Percentiles rank a stretch among this genome's conserved stretches.
phyloP scores from a whole-genome alignment of 2,797 vertebrate genomes.

The Microhierax caerulescens region DNA sequence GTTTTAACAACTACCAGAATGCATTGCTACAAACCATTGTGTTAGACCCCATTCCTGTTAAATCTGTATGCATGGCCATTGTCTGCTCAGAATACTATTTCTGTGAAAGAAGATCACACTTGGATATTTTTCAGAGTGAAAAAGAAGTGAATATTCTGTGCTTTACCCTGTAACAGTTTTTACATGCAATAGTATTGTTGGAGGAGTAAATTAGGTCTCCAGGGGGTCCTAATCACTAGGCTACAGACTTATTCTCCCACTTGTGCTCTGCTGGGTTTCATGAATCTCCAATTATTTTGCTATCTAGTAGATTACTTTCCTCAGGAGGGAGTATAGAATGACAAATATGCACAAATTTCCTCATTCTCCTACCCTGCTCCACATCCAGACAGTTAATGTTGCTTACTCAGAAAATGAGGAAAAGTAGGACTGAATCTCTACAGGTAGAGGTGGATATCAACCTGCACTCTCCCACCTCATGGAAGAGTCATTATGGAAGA shows the following conservation, averaged over 20 bases:
- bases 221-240: constrained; percentile 47
- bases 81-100: neutral
- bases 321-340: constrained; percentile 22
- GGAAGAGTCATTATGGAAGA: neutral
- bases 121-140: neutral
- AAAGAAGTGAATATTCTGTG: neutral
- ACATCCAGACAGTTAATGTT: neutral
- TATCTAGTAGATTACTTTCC: constrained; percentile 50
- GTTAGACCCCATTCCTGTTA: neutral
- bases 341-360: neutral
- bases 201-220: constrained; percentile 41
- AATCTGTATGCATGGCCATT: neutral
- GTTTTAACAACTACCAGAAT: neutral
- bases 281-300: constrained; percentile 62
- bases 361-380: neutral
- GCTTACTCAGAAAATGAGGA: neutral
- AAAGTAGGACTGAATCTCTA: neutral
- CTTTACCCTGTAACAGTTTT: constrained; percentile 1
- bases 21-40: neutral
- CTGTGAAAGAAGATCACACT: neutral
- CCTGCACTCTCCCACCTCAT: neutral
- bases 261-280: constrained; percentile 29
- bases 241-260: constrained; percentile 22
- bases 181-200: neutral
- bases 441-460: neutral